Evolutionary conservation across 2,888 invertebrate genomes (phyloP), one percentile per base, ranked within the genome.

Genomic region (Eupithecia subumbrata): DNA sequence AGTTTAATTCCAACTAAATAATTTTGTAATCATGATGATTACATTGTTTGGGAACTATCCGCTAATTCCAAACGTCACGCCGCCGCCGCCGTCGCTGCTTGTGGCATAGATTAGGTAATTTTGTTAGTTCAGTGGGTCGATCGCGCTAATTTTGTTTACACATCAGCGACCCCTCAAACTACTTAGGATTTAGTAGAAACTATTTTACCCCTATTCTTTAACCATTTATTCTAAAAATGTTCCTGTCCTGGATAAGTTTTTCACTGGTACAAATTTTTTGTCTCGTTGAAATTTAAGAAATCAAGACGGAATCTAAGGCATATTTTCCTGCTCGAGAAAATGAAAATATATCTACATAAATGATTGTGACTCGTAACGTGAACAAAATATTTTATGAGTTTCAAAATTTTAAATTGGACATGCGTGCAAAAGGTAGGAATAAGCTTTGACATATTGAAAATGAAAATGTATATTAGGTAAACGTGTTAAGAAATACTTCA

Each of bases 301-400:
- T 12, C 11, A 56, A 22, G 22, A 12, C 9, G 11, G 56, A 12
- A 22, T 12, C 12, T 22, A 12, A 56, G 52, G n/a, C 1, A n/a
- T 9, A 2, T 9, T 52, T 52, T n/a, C 18, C 8, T 18, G 48
- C 1, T 18, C 8, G 48, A 48, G 48, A 48, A 45, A 48, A 52
- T 52, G 52, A 52, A n/a, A n/a, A 52, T 52, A 52, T n/a, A 48
- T n/a, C 9, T 52, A 52, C 52, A n/a, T 52, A n/a, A n/a, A 52
- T 52, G 52, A 52, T 52, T 52, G 52, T 52, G 52, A 9, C n/a
- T 52, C 52, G 5, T 18, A 48, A 48, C 48, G 48, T 48, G 52
- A 52, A 52, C n/a, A 52, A 52, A n/a, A 52, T 52, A 52, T 52
- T 52, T 52, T n/a, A 52, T 52, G 52, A 52, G 52, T n/a, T n/a